Conservation (phyloP, 2,888 invertebrate genomes). For the Plutella xylostella region DNA sequence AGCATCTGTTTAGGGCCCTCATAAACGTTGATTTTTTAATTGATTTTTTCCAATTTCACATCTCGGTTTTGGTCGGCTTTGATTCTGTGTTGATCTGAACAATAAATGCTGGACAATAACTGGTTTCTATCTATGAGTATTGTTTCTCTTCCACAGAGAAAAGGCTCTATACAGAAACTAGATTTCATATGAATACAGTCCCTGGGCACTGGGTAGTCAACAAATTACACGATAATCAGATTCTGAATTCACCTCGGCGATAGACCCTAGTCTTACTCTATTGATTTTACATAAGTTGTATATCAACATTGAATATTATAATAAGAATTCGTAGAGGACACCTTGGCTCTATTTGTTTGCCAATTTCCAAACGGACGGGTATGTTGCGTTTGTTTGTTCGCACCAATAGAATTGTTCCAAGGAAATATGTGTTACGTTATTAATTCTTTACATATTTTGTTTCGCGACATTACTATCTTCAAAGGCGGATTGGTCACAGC, state of each 20-base stretch:
- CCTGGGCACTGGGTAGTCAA: no score
- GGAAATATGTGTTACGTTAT: conserved; percentile 2
- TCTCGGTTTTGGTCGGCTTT: conserved; percentile 20
- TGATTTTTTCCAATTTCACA: conserved; percentile 40
- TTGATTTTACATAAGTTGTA: neutral
- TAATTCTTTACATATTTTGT: conserved; percentile 24
- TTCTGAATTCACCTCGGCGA: no score
- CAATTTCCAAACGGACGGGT: neutral
- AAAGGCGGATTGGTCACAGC: conserved; percentile 54
- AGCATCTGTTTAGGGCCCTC: conserved; percentile 26
- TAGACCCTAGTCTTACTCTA: no score
- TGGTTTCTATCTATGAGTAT: neutral
- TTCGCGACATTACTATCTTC: conserved; percentile 52
- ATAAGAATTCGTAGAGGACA: no score
- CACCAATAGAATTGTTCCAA: neutral
- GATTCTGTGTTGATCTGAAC: neutral
- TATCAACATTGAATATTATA: neutral
- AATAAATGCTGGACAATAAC: no score
- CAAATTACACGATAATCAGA: no score
- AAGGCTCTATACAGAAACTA: no score
- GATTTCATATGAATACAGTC: no score
- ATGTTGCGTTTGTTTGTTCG: conserved; percentile 1
- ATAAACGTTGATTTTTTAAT: conserved; percentile 51
- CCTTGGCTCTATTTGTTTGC: neutral
- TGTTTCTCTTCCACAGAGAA: no score